Evolutionary conservation across 2,888 invertebrate species (phyloP).

Genomic region (Stenotaenia linearis): DNA sequence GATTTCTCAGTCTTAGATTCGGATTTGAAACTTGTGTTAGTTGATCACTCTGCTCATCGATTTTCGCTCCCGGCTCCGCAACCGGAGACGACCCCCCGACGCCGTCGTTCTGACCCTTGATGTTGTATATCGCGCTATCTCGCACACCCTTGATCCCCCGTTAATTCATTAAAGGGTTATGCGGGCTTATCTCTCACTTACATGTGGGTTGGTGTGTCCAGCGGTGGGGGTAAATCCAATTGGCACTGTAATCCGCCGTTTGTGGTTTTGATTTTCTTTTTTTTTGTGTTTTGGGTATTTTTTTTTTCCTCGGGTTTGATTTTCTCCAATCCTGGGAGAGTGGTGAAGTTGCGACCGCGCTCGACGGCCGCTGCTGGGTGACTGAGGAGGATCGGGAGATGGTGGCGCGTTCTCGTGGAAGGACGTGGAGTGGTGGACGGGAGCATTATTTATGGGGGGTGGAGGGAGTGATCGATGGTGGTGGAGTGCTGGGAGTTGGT

Average conservation of each 20-base stretch:
- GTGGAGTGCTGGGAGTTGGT: not conserved
- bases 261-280: not conserved
- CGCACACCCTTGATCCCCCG: not conserved
- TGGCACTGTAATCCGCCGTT: slow-evolving; percentile 11
- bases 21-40: not conserved
- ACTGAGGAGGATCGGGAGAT: not conserved
- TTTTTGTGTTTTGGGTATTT: not conserved
- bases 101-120: not conserved
- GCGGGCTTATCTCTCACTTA: not conserved
- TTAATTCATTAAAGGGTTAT: not conserved
- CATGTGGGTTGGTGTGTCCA: not conserved
- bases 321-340: slow-evolving; percentile 1
- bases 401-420: slow-evolving; percentile 8
- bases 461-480: not conserved
- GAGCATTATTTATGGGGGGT: not conserved
- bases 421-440: not conserved
- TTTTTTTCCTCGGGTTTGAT: no score
- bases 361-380: slow-evolving; percentile 4
- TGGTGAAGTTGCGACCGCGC: not conserved
- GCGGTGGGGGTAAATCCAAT: not conserved
- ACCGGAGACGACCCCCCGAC: not conserved
- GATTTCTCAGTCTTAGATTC: not conserved
- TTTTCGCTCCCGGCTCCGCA: not conserved
- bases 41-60: not conserved
- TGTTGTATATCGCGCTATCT: not conserved